Evolutionary conservation across 2,888 invertebrate genomes (phyloP).

Genomic region (Baronia brevicornis): DNA sequence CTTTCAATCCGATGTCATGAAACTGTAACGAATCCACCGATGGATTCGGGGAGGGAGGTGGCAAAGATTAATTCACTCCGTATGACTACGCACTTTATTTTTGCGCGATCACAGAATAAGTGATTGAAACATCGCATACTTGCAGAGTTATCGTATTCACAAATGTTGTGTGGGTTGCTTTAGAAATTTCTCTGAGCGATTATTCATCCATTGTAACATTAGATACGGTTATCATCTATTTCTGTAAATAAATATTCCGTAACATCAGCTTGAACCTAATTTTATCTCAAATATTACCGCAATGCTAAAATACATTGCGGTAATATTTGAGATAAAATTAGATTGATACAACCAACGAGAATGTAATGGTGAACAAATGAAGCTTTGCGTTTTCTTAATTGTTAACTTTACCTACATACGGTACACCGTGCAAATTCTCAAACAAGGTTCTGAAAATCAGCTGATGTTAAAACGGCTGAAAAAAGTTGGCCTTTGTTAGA

Average conservation of each 20-base stretch:
- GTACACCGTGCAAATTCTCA: no score
- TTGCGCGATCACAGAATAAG: conserved; percentile 28
- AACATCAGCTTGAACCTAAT: neutral
- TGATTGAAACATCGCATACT: conserved; percentile 16
- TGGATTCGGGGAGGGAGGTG: neutral
- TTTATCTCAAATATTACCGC: no score
- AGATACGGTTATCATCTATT: neutral
- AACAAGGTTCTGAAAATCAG: no score
- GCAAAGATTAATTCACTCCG: conserved; percentile 44
- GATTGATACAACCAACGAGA: no score
- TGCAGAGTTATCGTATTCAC: conserved; percentile 8
- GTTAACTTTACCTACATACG: no score
- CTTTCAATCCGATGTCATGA: conserved; percentile 32
- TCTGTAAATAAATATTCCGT: neutral
- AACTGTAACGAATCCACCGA: conserved; percentile 10
- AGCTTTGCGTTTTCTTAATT: no score
- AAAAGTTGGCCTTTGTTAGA: no score
- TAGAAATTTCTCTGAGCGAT: conserved; percentile 2
- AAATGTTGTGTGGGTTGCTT: conserved; percentile 4
- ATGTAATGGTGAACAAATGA: no score
- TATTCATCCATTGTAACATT: conserved; percentile 4
- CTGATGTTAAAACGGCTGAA: no score
- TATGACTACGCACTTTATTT: conserved; percentile 46
- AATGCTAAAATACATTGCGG: no score
- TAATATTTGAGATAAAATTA: no score